phyloP scores from a whole-genome alignment of 2,888 invertebrate species.

The Caenorhabditis drosophilae region DNA sequence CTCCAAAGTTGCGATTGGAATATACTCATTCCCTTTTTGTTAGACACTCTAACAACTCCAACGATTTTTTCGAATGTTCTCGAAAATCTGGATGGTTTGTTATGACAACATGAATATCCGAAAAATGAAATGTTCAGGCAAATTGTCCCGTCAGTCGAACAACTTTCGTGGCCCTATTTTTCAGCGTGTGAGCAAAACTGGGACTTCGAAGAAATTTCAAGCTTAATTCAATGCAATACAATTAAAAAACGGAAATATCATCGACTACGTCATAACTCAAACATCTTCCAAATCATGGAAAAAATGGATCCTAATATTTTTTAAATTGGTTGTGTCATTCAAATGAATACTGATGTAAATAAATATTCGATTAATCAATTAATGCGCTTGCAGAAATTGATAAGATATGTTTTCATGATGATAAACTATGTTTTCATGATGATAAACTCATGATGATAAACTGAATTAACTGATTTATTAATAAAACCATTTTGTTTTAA shows the following conservation, averaged over 20 bases:
- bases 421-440: no score
- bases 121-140: slow-evolving; percentile 33
- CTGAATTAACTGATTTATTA: no score
- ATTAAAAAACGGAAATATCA: neutral
- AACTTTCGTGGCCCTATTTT: slow-evolving; percentile 41
- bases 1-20: slow-evolving; percentile 26
- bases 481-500: no score
- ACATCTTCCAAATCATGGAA: no score
- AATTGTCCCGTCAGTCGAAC: slow-evolving; percentile 29
- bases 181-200: slow-evolving; percentile 41
- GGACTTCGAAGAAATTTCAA: slow-evolving; percentile 31
- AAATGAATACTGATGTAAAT: neutral
- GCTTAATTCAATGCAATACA: slow-evolving; percentile 34
- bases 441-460: no score
- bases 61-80: slow-evolving; percentile 21
- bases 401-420: no score
- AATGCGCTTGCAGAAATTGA: no score
- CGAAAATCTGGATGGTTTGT: slow-evolving; percentile 26
- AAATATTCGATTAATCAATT: neutral
- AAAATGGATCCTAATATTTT: no score
- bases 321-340: no score
- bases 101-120: no score
- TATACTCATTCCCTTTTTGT: slow-evolving; percentile 31
- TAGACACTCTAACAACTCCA: slow-evolving; percentile 5
- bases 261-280: no score